Percentiles rank a stretch among this genome's conserved stretches.
Evolutionary conservation across 1,140 invertebrate genomes (phyloP).

Genomic region (Eciton burchellii): DNA sequence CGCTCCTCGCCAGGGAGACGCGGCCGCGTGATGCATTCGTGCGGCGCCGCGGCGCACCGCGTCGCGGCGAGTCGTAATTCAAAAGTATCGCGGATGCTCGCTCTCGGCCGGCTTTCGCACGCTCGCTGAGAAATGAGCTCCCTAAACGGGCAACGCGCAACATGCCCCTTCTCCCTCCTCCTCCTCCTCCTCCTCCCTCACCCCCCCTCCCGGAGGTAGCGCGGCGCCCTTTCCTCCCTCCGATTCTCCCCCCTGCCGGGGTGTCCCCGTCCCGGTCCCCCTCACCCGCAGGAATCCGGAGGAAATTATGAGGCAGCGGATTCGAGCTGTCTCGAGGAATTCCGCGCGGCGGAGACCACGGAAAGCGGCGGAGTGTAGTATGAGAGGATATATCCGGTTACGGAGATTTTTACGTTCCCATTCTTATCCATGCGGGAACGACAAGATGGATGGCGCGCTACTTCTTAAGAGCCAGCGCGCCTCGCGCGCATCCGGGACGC

Average conservation of each 20-base stretch:
- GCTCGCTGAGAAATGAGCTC: slow-evolving; percentile 68
- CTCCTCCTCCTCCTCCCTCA: background rate
- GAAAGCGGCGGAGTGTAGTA: slow-evolving; percentile 6
- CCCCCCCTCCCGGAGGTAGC: background rate
- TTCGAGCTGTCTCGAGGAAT: slow-evolving; percentile 57
- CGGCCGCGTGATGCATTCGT: slow-evolving; percentile 33
- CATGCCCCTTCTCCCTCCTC: slow-evolving; percentile 23
- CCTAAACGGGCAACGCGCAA: slow-evolving; percentile 61
- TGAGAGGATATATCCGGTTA: slow-evolving; percentile 49
- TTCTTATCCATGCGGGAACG: slow-evolving; percentile 61
- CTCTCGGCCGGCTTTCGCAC: slow-evolving; percentile 51
- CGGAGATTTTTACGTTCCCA: slow-evolving; percentile 56
- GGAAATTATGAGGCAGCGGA: slow-evolving; percentile 63
- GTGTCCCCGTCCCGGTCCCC: slow-evolving; percentile 24
- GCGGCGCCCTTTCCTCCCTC: slow-evolving; percentile 3
- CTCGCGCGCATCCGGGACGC: slow-evolving; percentile 42
- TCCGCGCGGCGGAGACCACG: slow-evolving; percentile 17
- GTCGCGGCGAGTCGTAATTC: slow-evolving; percentile 62
- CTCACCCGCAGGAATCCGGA: no score
- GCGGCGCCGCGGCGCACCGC: no score
- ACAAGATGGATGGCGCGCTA: slow-evolving; percentile 65
- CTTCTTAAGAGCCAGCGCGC: slow-evolving; percentile 60
- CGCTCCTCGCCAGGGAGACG: slow-evolving; percentile 30
- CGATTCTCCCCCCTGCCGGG: slow-evolving; percentile 5
- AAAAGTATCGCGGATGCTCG: slow-evolving; percentile 61